Evolutionary conservation across 2,797 vertebrate species (phyloP).

Genomic region (Sebastes itinus): DNA sequence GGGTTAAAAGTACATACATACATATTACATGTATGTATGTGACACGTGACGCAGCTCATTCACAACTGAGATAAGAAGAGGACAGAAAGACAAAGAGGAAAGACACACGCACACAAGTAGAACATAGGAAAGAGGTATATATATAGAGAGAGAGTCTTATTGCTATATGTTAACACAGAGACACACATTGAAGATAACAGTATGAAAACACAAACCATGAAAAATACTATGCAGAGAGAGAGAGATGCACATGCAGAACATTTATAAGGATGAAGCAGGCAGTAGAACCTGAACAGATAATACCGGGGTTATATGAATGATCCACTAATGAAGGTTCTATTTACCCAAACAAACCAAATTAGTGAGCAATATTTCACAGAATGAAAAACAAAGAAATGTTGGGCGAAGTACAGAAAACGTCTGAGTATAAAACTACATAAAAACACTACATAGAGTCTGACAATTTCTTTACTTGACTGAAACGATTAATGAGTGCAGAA

Average conservation of each 20-base stretch:
- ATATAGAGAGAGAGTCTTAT: neutral
- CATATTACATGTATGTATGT: constrained; percentile 37
- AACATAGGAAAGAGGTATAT: neutral
- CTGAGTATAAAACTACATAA: no score
- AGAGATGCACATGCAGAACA: neutral
- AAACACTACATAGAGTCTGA: neutral
- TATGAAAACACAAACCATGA: neutral
- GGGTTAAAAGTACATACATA: constrained; percentile 9
- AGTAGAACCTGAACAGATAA: neutral
- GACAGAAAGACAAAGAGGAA: neutral
- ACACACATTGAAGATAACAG: neutral
- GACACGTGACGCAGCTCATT: constrained; percentile 2
- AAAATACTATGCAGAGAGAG: neutral
- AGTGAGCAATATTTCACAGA: neutral
- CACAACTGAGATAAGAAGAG: neutral
- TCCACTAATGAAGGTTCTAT: neutral
- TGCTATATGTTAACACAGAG: neutral
- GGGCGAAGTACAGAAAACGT: neutral
- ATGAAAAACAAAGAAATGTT: neutral
- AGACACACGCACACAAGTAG: neutral
- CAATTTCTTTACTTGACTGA: neutral
- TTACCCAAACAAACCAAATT: neutral
- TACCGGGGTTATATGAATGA: neutral
- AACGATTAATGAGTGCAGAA: neutral
- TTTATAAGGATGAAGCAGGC: neutral